Evolutionary conservation across 1,140 invertebrate species (phyloP), one percentile per base, ranked within the genome.

Genomic region (Campodea augens): DNA sequence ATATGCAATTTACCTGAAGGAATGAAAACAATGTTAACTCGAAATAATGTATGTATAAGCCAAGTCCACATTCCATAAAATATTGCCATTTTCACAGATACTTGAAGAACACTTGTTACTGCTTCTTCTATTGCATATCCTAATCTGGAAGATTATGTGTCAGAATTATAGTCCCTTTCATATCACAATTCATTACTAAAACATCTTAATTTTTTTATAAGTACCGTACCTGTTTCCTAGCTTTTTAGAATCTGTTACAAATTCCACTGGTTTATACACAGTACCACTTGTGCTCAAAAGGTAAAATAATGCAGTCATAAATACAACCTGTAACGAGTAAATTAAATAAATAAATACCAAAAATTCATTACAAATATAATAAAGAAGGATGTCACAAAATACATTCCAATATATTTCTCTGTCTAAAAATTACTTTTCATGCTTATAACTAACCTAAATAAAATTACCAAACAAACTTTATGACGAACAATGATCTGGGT

Each of bases 21-120:
- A 48, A 98, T 71, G 60, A 95, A 96, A 18, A 96, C 83, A 49
- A 98, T 84, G 58, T 91, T 85, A 0, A 93, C 81, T 51, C 84
- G 81, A 61, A 98, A 98, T 2, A 98, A 60, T 51, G 88, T 91
- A 57, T 98, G 92, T 39, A 92, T 84, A 24, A 98, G 74, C 88
- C 92, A 98, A 0, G 93, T 98, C 75, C 92, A 98, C 45, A 98
- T 66, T 0, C 91, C 92, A 60, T 98, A 97, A 65, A 98, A 98
- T 0, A 83, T 71, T 3, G 89, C 84, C 73, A 98, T 89, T 67
- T 98, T 98, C 48, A 96, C 83, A 1, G 90, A 93, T 0, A 91
- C 90, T 37, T 83, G 75, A 57, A 98, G 90, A 2, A 98, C 86
- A 27, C 74, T 70, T 38, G 71, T 74, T n/a, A 80, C 70, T 1